Conservation (phyloP, 2,797 vertebrate species). For the Rhinichthys osculus region DNA sequence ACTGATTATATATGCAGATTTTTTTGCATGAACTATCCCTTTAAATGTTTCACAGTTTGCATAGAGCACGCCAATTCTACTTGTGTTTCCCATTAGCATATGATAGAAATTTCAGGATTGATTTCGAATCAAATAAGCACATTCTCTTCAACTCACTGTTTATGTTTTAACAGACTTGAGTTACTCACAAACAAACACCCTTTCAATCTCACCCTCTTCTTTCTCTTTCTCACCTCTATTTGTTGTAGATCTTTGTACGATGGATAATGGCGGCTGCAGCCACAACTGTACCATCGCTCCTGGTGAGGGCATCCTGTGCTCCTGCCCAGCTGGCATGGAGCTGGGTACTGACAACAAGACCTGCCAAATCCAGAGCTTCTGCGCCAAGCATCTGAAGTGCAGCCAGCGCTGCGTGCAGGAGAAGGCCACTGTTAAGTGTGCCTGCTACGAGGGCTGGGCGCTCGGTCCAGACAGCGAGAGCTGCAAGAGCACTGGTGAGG, state of each 20-base stretch:
- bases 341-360: conserved; percentile 91
- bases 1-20: not conserved
- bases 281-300: conserved; percentile 97
- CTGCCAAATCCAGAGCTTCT: conserved; percentile 97
- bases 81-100: conserved; percentile 8
- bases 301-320: conserved; percentile 92
- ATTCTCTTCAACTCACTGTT: not conserved
- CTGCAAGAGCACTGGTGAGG: conserved; percentile 91
- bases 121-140: not conserved
- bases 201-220: not conserved
- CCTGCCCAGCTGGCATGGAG: conserved; percentile 96
- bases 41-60: conserved; percentile 9
- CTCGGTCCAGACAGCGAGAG: conserved; percentile 91
- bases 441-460: conserved; percentile 96
- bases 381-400: conserved; percentile 96
- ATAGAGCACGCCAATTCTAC: not conserved
- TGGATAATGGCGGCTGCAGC: conserved; percentile 93
- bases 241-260: conserved; percentile 86
- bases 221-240: not conserved
- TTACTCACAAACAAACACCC: not conserved
- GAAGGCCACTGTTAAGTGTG: conserved; percentile 95
- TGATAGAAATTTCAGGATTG: not conserved
- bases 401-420: conserved; percentile 97
- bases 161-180: not conserved
- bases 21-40: not conserved